Percentiles rank a stretch among this genome's conserved stretches.
Conservation (phyloP, 2,113 vertebrate genomes). For the Oncorhynchus masou region DNA sequence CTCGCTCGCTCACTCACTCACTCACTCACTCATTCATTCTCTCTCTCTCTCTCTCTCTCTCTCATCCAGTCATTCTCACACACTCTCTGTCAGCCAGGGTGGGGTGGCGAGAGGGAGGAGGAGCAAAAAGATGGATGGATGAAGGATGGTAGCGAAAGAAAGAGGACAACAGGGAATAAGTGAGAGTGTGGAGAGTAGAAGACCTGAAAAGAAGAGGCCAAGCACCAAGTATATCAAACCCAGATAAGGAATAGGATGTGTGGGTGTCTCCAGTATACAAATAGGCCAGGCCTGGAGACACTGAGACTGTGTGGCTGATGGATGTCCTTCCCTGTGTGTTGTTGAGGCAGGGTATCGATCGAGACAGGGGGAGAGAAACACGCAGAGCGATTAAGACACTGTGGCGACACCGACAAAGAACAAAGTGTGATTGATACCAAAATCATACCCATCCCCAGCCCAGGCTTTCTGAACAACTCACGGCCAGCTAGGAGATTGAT, state of each 20-base stretch:
- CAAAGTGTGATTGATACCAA: conserved; percentile 56
- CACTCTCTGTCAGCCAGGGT: not conserved
- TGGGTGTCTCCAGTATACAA: not conserved
- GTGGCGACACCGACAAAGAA: conserved; percentile 26
- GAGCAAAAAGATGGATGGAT: not conserved
- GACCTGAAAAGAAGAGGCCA: not conserved
- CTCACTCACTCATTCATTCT: not conserved
- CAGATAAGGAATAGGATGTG: not conserved
- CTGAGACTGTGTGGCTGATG: not conserved
- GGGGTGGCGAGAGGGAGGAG: not conserved
- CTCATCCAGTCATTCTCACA: not conserved
- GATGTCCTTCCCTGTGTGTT: conserved; percentile 2
- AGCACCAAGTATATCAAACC: too few relatives aligned
- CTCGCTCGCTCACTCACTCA: not conserved
- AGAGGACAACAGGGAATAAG: not conserved
- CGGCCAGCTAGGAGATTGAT: conserved; percentile 31
- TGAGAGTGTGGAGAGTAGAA: not conserved
- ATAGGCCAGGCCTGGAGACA: not conserved
- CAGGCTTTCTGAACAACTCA: not conserved
- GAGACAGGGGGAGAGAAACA: conserved; percentile 4
- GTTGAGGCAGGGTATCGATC: conserved; percentile 17
- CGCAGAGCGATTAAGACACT: conserved; percentile 3
- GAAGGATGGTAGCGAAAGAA: not conserved
- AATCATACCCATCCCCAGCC: conserved; percentile 19
- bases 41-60: not conserved